These are phyloP conservation scores for Pocillopora damicornis DNA, from an alignment of 64 coral and sea anemone species.

Conservation along the genomic window DNA sequence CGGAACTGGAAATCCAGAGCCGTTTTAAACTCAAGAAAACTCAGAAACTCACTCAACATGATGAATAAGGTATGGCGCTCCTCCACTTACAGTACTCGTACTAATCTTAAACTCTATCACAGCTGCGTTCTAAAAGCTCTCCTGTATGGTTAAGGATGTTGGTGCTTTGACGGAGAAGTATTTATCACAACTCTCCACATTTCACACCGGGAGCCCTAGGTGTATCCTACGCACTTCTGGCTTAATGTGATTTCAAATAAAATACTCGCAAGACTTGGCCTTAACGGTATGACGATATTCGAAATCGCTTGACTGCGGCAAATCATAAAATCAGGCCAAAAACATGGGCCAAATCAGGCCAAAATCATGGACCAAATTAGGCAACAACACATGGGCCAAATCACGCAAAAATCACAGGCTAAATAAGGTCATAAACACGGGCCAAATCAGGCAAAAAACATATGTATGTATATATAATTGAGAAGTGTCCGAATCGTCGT, in stretches of 20 bases:
- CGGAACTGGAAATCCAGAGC: too few species aligned
- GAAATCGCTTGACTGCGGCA: not conserved
- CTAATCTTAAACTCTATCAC: conserved; percentile 44
- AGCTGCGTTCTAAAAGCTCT: conserved; percentile 43
- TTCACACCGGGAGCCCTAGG: conserved; percentile 2
- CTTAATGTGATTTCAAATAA: not conserved
- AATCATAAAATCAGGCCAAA: not conserved
- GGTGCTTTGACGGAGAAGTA: not conserved
- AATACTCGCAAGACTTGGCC: not conserved
- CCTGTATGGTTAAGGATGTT: conserved; percentile 28
- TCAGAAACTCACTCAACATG: too few species aligned
- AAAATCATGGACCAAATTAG: too few species aligned
- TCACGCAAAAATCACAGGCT: too few species aligned
- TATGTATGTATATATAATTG: not conserved
- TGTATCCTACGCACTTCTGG: conserved; percentile 7
- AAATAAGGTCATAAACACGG: too few species aligned
- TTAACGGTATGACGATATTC: not conserved
- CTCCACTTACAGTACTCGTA: not conserved
- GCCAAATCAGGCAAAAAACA: too few species aligned
- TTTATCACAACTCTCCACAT: not conserved
- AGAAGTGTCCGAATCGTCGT: too few species aligned
- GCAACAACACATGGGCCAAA: too few species aligned
- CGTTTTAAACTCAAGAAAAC: too few species aligned
- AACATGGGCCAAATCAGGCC: too few species aligned
- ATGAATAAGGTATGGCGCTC: too few species aligned